phyloP scores from a whole-genome alignment of 2,113 vertebrate species.

The Cepphus grylle region DNA sequence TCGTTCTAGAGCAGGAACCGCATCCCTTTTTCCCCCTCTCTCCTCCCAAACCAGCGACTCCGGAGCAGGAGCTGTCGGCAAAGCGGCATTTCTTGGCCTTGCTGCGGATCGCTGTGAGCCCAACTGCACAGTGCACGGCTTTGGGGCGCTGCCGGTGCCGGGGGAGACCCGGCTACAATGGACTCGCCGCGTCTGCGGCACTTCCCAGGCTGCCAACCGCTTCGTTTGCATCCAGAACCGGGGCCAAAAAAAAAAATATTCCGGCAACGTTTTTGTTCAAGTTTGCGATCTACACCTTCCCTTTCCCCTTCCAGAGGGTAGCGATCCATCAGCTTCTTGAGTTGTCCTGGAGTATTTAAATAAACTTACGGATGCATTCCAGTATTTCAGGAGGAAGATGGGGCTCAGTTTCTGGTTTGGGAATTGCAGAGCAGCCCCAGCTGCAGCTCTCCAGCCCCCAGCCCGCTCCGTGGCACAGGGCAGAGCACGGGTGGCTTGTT shows the following conservation, averaged over 20 bases:
- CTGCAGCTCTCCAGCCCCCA: background rate
- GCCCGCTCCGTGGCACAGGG: background rate
- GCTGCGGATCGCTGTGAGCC: background rate
- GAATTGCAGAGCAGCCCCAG: accelerated
- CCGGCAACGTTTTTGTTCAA: accelerated
- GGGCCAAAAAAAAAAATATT: background rate
- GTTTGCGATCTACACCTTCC: background rate
- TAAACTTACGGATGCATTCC: accelerated
- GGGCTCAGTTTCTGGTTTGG: too few relatives aligned
- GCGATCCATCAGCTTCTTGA: accelerated
- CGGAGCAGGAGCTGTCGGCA: accelerated
- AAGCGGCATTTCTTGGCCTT: accelerated
- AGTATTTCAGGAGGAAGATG: background rate
- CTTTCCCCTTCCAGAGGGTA: background rate
- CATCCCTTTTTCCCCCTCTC: background rate
- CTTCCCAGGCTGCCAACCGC: background rate
- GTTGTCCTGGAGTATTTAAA: background rate
- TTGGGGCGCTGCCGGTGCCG: accelerated
- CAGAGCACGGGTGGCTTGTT: background rate
- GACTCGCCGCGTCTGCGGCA: accelerated
- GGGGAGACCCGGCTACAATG: accelerated
- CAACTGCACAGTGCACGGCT: accelerated
- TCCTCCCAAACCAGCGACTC: background rate
- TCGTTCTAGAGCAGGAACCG: accelerated
- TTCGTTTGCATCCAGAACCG: accelerated